Percentiles rank a stretch among this genome's conserved stretches.
Evolutionary conservation across 2,888 invertebrate species (phyloP).

Genomic region (Trichogramma evanescens): DNA sequence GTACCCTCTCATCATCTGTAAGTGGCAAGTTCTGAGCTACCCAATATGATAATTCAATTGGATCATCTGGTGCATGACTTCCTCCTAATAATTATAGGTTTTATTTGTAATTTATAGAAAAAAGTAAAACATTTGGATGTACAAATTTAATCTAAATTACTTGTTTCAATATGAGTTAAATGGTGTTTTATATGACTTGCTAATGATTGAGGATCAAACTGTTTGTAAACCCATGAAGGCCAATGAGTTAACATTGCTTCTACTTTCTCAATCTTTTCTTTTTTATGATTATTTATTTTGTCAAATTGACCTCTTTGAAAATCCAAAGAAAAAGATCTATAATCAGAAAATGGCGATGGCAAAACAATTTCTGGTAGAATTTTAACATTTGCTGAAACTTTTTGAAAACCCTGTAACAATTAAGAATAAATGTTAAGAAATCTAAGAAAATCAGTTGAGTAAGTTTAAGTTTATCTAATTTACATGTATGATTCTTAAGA

Average conservation of each 20-base stretch:
- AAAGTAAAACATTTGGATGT: not conserved
- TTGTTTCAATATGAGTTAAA: constrained; percentile 36
- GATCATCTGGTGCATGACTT: constrained; percentile 56
- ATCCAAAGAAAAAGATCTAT: constrained; percentile 39
- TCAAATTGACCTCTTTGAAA: constrained; percentile 28
- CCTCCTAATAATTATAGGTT: constrained; percentile 39
- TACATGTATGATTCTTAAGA: constrained; percentile 46
- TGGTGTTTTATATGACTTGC: constrained; percentile 44
- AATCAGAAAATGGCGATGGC: constrained; percentile 51
- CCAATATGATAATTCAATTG: constrained; percentile 71
- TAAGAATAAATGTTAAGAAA: not conserved
- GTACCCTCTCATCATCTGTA: constrained; percentile 57
- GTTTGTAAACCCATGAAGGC: constrained; percentile 62
- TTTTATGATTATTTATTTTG: constrained; percentile 27
- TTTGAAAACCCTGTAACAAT: constrained; percentile 27
- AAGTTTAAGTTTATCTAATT: not conserved
- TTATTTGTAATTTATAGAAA: not conserved
- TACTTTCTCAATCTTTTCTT: constrained; percentile 35
- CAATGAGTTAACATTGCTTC: constrained; percentile 56
- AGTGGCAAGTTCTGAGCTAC: constrained; percentile 70
- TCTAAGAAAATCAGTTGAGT: not conserved
- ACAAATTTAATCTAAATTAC: constrained; percentile 25
- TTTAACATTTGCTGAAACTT: constrained; percentile 50
- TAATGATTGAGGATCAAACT: constrained; percentile 53
- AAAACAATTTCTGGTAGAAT: constrained; percentile 63